Evolutionary conservation across 2,888 invertebrate species (phyloP).

Genomic region (Taenaris catops): DNA sequence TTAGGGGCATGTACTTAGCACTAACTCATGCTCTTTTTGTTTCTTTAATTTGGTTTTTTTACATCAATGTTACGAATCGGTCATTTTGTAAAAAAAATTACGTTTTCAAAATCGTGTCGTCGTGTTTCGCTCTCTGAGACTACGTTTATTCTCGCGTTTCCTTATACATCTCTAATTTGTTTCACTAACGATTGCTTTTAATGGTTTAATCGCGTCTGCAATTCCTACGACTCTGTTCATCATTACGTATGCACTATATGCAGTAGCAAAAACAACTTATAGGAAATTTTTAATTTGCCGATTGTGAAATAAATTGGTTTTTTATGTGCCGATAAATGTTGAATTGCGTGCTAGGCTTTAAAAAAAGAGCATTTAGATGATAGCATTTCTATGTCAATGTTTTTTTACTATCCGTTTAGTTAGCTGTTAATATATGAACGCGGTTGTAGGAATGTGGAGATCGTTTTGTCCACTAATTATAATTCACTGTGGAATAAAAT

Average conservation of each 20-base stretch:
- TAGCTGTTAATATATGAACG: constrained; percentile 4
- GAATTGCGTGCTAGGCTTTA: constrained; percentile 32
- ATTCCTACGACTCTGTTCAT: constrained; percentile 48
- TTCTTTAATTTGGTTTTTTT: too few species aligned
- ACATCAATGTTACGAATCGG: too few species aligned
- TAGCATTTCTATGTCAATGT: constrained; percentile 31
- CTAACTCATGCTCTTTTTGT: too few species aligned
- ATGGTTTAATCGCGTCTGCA: constrained; percentile 61
- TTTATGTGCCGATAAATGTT: constrained; percentile 52
- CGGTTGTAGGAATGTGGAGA: constrained; percentile 6
- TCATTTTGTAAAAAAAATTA: too few species aligned
- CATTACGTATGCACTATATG: constrained; percentile 36
- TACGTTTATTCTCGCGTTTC: constrained; percentile 61
- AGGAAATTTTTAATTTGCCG: constrained; percentile 46
- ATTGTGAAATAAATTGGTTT: constrained; percentile 43
- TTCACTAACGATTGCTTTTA: constrained; percentile 64
- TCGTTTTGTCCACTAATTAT: constrained; percentile 11
- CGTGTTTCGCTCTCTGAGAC: constrained; percentile 26
- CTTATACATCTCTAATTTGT: constrained; percentile 68
- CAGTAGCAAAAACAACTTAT: constrained; percentile 39
- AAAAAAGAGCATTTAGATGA: constrained; percentile 8
- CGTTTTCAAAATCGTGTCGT: background rate
- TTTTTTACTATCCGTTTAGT: constrained; percentile 8
- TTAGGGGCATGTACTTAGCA: too few species aligned
- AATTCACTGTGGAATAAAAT: too few species aligned